Evolutionary conservation across 2,888 invertebrate species (phyloP), one percentile per base, ranked within the genome.

Genomic region (Orthosia incerta): DNA sequence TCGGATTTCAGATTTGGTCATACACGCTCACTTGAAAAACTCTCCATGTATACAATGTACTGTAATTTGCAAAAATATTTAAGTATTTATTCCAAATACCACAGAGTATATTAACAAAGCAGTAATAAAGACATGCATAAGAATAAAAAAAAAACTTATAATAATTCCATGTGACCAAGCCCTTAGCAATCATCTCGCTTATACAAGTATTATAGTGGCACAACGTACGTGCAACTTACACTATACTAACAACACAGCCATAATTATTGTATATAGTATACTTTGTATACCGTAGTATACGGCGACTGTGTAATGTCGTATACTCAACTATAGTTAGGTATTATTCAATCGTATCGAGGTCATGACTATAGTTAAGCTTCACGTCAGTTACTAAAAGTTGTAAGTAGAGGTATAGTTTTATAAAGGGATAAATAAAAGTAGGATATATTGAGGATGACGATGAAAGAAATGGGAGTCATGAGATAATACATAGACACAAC

Each of bases 161-260:
- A 45, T 12, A 59, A 45, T 39, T 50, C 71, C 66, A 15, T 86
- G 39, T 93, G 79, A 74, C 82, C 87, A 59, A 78, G 60, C 53
- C 95, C 62, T 94, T 86, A 93, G 84, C 88, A 90, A 92, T 93
- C 93, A 92, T 93, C 92, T 92, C 89, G 89, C 89, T 87, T 83
- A 85, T 89, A 90, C 89, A 90, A 87, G 87, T 88, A 90, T 87
- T 91, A 89, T 88, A 91, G 89, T 88, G 85, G 85, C 80, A 82
- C 83, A 70, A 87, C 86, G 91, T 91, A 91, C 91, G 92, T 90
- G 90, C 91, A 88, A 88, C 87, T 88, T 88, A 91, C 89, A 89
- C 91, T 91, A 83, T 83, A 89, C 88, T 76, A 81, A 90, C 89
- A 88, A 87, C 86, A 84, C 82, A 86, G 46, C 86, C 81, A 88